Conservation (phyloP, 2,888 invertebrate species). For the Physocephala rufipes region DNA sequence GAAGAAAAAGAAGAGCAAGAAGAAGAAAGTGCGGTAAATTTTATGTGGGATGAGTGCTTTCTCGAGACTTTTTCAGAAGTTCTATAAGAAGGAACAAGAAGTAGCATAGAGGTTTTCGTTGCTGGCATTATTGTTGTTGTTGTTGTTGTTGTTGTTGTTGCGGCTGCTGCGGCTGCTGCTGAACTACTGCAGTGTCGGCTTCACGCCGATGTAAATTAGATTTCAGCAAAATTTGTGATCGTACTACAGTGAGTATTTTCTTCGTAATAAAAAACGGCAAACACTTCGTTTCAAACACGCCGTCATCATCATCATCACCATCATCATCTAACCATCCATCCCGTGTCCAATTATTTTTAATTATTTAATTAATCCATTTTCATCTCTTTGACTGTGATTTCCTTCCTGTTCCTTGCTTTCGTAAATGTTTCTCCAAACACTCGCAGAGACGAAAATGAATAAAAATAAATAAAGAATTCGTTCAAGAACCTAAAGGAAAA, state of each 20-base stretch:
- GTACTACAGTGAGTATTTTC: neutral
- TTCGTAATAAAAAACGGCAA: neutral
- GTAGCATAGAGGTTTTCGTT: neutral
- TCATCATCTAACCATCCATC: neutral
- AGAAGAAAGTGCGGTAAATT: neutral
- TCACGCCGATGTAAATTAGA: neutral
- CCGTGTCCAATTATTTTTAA: conserved; percentile 12
- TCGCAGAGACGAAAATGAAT: no score
- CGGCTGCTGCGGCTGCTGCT: conserved; percentile 3
- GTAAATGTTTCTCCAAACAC: neutral
- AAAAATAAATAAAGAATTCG: no score
- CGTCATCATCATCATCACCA: neutral
- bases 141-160: conserved; percentile 2
- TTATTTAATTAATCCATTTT: conserved; percentile 9
- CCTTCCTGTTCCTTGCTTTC: neutral
- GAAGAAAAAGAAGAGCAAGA: neutral
- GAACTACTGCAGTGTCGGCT: neutral
- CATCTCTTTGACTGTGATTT: conserved; percentile 9
- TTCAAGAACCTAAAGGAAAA: no score
- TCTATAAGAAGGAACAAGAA: neutral
- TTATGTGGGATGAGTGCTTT: no score
- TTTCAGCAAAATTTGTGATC: conserved; percentile 1
- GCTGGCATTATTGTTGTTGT: neutral
- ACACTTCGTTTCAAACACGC: neutral
- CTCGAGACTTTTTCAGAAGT: no score